Evolutionary conservation across 2,113 vertebrate species (phyloP), one percentile per base, ranked within the genome.

Genomic region (Peucedramus taeniatus): DNA sequence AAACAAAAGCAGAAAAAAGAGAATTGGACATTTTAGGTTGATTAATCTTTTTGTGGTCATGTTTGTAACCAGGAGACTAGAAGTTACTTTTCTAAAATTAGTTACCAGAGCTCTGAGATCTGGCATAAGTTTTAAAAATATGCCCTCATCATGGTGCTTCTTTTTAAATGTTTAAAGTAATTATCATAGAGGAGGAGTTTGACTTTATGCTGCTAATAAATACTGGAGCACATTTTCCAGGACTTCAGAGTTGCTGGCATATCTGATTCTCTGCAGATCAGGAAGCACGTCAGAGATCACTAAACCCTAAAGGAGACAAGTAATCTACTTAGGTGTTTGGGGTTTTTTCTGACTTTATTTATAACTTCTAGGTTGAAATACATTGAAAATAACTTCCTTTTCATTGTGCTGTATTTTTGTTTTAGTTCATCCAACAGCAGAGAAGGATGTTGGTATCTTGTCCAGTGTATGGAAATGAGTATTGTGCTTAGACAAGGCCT

Each of bases 301-400:
- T 90, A 88, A 95, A 92, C 33, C 47, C 54, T 93, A 16, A 68
- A 92, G 83, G 76, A 87, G 83, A 89, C 83, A 78, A 91, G 45
- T 93, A 91, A 88, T 93, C 79, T 74, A 40, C 70, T 94, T 95
- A 90, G 26, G 9, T 2, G 1, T 12, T 78, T 53, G 45, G 20
- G 6, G 91, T 30, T 93, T 83, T 86, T 93, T 20, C 66, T 84
- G 35, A 61, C 77, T 95, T 92, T 89, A 85, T 94, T 89, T 87
- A 80, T 87, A 61, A 82, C 50, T 76, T 87, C 44, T 47, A 16
- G 27, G 71, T 79, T 84, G 42, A 77, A 70, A 40, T 79, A 30
- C 20, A 37, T 56, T 72, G 53, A 44, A 56, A 90, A 57, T n/a
- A 80, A 6, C 22, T 65, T 93, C 71, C 20, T 82, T 91, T 57